phyloP scores from a whole-genome alignment of 2,113 vertebrate species.

The Mastomys coucha region DNA sequence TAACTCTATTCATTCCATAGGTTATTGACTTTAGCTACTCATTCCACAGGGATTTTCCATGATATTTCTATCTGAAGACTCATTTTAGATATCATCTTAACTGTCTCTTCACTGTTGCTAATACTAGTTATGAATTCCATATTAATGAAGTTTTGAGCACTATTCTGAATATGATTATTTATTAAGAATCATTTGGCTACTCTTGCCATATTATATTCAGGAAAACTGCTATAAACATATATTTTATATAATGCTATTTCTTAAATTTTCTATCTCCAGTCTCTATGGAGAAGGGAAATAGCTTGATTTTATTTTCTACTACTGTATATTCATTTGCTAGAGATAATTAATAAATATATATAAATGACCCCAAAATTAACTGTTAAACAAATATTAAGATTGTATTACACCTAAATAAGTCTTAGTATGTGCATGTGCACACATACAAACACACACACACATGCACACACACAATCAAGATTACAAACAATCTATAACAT shows the following conservation, averaged over 20 bases:
- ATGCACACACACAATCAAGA: neutral
- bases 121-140: neutral
- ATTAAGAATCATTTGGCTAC: neutral
- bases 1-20: rapidly evolving
- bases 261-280: no score
- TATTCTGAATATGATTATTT: neutral
- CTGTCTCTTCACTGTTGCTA: neutral
- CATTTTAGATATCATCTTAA: neutral
- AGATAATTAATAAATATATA: neutral
- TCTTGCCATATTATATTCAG: neutral
- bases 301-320: neutral
- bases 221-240: neutral
- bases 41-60: neutral
- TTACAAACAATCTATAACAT: neutral
- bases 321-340: neutral
- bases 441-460: neutral
- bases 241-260: neutral
- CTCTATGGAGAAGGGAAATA: no score
- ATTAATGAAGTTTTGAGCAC: neutral
- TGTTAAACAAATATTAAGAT: neutral
- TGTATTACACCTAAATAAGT: neutral
- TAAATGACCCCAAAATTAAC: neutral
- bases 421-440: rapidly evolving
- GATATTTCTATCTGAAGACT: neutral
- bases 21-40: neutral